Percentiles rank a stretch among this genome's conserved stretches.
Conservation (phyloP, 2,888 invertebrate species). For the Monoplex corrugatus region DNA sequence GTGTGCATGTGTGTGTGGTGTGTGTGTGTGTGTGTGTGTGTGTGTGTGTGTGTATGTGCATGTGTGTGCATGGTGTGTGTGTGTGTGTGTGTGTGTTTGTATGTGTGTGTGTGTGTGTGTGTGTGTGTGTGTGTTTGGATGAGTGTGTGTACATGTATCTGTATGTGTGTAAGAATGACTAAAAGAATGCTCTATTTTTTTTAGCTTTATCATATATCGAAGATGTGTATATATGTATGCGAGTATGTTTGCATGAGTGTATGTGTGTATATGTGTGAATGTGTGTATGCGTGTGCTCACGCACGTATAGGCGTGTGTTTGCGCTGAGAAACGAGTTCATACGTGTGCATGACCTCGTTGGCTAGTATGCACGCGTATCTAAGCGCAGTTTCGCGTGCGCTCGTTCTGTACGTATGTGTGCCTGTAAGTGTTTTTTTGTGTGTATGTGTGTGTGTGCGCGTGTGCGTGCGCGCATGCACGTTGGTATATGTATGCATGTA, state of each 20-base stretch:
- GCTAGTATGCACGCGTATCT: not conserved
- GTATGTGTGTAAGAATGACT: no score
- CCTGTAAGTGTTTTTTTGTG: not conserved
- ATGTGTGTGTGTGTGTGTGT: no score
- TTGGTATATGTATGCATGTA: constrained; percentile 12
- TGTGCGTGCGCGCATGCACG: not conserved
- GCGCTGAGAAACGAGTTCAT: not conserved
- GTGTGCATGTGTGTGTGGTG: no score
- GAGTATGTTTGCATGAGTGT: no score
- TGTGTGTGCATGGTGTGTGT: no score
- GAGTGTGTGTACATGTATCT: not conserved
- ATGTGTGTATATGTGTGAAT: not conserved
- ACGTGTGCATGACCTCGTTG: not conserved
- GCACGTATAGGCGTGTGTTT: not conserved
- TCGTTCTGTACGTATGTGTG: not conserved
- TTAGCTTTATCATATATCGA: no score
- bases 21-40: no score
- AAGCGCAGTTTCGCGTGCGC: not conserved
- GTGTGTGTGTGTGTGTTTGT: no score
- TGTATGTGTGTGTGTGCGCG: constrained; percentile 13
- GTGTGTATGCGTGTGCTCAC: not conserved
- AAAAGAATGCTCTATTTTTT: no score
- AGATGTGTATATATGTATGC: no score
- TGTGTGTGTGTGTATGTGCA: no score
- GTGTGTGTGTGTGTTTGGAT: not conserved